These are phyloP conservation scores for Heliothis subflexa DNA, from an alignment of 1,140 invertebrate species.

Conservation along the genomic window DNA sequence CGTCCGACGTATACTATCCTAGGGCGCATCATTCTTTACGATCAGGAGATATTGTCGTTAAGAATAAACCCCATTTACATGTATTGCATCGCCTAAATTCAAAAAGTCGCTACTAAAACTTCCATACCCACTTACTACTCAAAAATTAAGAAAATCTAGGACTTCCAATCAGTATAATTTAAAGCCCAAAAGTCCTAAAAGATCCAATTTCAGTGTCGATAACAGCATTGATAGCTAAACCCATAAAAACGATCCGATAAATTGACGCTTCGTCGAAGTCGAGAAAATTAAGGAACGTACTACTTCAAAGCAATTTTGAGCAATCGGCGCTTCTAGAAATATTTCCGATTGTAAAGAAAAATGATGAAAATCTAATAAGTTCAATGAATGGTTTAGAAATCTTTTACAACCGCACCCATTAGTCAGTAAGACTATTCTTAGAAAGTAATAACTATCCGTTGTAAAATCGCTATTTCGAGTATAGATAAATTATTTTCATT, in stretches of 20 bases:
- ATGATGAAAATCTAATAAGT: conserved; percentile 19
- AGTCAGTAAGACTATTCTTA: conserved; percentile 1
- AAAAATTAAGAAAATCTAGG: too few species aligned
- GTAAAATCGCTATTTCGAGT: neutral
- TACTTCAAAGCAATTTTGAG: neutral
- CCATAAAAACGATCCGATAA: neutral
- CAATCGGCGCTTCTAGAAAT: conserved; percentile 1
- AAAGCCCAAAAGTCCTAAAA: neutral
- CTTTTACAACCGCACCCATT: conserved; percentile 23
- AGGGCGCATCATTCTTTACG: too few species aligned
- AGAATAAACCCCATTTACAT: too few species aligned
- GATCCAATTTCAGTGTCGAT: neutral
- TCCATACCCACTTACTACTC: too few species aligned
- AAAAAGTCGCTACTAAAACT: too few species aligned
- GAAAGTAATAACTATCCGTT: conserved; percentile 4
- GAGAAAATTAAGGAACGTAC: neutral
- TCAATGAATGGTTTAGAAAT: conserved; percentile 10
- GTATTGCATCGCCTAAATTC: too few species aligned
- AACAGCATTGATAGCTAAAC: neutral
- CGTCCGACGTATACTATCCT: too few species aligned
- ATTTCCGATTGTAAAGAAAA: conserved; percentile 20
- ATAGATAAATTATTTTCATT: neutral
- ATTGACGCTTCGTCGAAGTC: neutral
- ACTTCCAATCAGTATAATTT: too few species aligned
- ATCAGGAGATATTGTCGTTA: too few species aligned